Base-by-base conservation (phyloP, 2,113 vertebrate genomes). In the Hippolais icterina region DNA sequence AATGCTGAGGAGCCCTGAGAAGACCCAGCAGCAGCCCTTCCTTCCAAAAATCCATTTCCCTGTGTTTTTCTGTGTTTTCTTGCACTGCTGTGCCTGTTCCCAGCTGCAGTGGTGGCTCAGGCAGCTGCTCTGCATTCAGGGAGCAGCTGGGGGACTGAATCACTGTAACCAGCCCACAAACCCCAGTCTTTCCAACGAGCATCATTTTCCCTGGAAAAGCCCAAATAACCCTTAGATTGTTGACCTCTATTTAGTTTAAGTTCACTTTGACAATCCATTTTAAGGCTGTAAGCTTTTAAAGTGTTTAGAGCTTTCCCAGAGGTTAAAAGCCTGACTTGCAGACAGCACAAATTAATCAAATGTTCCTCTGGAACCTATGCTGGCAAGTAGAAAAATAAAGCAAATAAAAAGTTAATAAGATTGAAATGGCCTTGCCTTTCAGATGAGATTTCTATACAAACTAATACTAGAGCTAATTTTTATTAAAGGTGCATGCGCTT, bases 291-390 rank as follows among this genome's bases (percentile, higher is more conserved):
- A 80, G 87, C 31, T 97, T 90, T 81, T 77, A 86, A 95, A 83
- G 46, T 87, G 91, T 96, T 96, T 94, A 66, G 94, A 93, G 77
- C 44, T 94, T 97, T 95, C 89, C 94, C 76, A 83, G 72, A 92
- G 94, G 93, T 90, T 97, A 96, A 94, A 96, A 92, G 80, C 63
- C 83, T 87, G 82, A 60, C 72, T 93, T 92, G 90, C 56, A 93
- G 90, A 86, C 93, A 96, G 83, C 76, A 78, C 88, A 96, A 96
- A 96, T 95, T 96, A 96, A 96, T 96, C 87, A 97, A 91, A 94
- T 46, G 33, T 85, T 88, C 95, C 81, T 90, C 75, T 96, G 83
- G 76, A 94, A 93, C 91, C 87, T 74, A 31, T 0, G 7, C 52
- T 78, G 66, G 49, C 64, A 95, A 89, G 83, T 8, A 52, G 76